Base-by-base conservation (phyloP, 2,888 invertebrate genomes). In the Phyllotreta striolata region DNA sequence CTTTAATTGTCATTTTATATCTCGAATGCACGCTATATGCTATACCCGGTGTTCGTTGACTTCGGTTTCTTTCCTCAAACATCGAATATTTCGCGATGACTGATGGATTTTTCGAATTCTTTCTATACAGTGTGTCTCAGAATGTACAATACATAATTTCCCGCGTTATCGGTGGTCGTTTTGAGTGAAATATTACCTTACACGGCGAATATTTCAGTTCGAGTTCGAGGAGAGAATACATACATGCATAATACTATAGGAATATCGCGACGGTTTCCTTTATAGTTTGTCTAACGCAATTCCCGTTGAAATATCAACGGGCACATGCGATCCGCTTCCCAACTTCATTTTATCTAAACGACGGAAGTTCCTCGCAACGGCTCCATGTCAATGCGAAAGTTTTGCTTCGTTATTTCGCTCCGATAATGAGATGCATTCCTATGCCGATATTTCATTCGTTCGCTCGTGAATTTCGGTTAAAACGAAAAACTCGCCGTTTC, bases 1-100 rank as follows among this genome's bases (percentile, higher is more conserved):
- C 66, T 65, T 65, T 66, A 47, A 66, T 66, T 55, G 64, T 58
- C 60, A 55, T 64, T 64, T 63, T 57, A 66, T 66, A 55, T 57
- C 54, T 38, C 24, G 24, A 4, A 59, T 47, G 59, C 39, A 58
- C 52, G 59, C 59, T 58, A 47, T 61, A 60, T 58, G 38, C 44
- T 4, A 4, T 24, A 3, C 2, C 54, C 54, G 47, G 61, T 66
- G 66, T 64, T 56, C 64, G 41, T 62, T 54, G 59, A 59, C 58
- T 62, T 54, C 13, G 54, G 54, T 55, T 61, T 46, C 10, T 41
- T 41, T 41, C n/a, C 41, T 41, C n/a, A 41, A 41, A 9, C 41
- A n/a, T 3, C 41, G 9, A 10, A 41, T 9, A 10, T 41, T 41
- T n/a, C 9, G 9, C 41, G 10, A 41, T n/a, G 41, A 41, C 41